Base-by-base conservation (phyloP, 2,888 invertebrate genomes). In the Frankliniella intonsa region DNA sequence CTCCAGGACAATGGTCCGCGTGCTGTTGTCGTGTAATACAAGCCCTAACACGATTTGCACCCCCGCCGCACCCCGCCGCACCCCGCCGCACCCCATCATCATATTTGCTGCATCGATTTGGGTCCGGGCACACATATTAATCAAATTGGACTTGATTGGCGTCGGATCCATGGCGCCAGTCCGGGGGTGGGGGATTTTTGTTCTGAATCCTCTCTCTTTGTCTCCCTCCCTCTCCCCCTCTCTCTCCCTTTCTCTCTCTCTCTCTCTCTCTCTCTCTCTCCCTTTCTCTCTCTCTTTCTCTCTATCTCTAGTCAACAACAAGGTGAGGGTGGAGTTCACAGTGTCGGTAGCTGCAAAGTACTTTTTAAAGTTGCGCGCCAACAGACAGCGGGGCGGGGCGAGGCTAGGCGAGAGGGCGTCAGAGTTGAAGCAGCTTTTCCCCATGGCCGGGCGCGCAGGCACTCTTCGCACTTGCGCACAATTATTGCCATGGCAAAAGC, bases 201-300 rank as follows among this genome's bases (percentile, higher is more conserved):
- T 51, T 55, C 55, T 55, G 3, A 17, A 12, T 55, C 55, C 55
- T 8, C 55, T 55, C 55, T 5, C 51, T 55, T 1, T 8, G 14
- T 8, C 55, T 8, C 55, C 17, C 55, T 8, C 55, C 17, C 55
- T 55, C 55, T 55, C 51, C 12, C 51, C 10, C 55, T 55, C 55
- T 55, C 55, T 55, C 55, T 55, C 55, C 2, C 55, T 55, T 7
- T 55, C 55, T 55, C 55, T 55, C 55, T 55, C 55, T 55, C 55
- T 55, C 55, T 55, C 55, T 55, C 55, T 55, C 55, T 55, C 55
- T 55, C 55, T 55, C 55, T 55, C 55, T 55, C 55, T 55, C 82
- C 81, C 80, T 82, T 14, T 81, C 83, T 65, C 80, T 81, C 82
- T 81, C 82, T 79, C 79, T 49, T 38, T 80, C 80, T 80, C 79